Evolutionary conservation across 2,797 vertebrate species (phyloP).

Genomic region (Alca torda): DNA sequence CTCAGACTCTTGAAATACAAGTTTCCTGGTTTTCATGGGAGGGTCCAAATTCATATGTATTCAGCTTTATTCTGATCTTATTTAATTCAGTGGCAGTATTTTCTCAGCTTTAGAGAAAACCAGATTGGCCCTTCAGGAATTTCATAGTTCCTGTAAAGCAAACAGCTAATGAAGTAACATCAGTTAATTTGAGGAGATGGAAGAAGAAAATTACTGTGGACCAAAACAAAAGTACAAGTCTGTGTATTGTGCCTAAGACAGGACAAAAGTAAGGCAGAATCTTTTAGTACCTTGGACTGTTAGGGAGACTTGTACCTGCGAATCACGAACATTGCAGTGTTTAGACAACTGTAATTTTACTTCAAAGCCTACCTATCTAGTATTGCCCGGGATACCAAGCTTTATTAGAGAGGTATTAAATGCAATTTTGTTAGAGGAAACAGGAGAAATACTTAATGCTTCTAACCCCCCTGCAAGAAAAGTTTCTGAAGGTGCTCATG

Average conservation of each 20-base stretch:
- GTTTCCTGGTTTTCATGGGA: background rate
- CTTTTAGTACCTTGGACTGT: background rate
- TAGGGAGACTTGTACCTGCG: background rate
- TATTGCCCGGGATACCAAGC: background rate
- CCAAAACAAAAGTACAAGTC: background rate
- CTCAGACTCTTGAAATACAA: background rate
- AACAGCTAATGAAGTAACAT: background rate
- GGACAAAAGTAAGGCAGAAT: background rate
- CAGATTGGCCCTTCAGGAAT: background rate
- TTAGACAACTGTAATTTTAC: background rate
- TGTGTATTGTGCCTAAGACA: background rate
- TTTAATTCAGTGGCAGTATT: background rate
- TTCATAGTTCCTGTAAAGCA: background rate
- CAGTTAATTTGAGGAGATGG: background rate
- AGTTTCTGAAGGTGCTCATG: background rate
- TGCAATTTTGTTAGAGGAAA: background rate
- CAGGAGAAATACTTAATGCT: background rate
- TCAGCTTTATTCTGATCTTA: background rate
- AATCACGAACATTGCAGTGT: background rate
- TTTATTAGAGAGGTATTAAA: background rate
- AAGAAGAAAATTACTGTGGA: background rate
- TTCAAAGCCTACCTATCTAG: background rate
- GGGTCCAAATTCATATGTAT: background rate
- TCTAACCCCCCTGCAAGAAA: background rate
- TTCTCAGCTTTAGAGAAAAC: background rate